Base-by-base conservation (phyloP, 2,888 invertebrate genomes). In the Lithosia quadra region DNA sequence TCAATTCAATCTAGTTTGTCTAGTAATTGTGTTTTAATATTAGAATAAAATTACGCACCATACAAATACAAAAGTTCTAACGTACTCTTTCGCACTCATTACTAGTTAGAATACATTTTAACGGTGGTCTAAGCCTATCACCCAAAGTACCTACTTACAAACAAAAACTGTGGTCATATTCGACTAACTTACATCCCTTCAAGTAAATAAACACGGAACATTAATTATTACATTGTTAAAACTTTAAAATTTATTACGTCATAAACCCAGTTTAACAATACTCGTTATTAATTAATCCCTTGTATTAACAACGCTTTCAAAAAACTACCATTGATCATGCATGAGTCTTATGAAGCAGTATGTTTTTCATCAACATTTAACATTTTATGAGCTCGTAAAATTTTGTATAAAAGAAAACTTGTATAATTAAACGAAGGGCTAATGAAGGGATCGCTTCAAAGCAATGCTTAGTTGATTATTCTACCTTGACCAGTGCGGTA, bases 201-300 rank as follows among this genome's bases (percentile, higher is more conserved):
- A 60, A 65, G 73, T 69, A 72, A 57, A 70, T 63, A 53, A 65
- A 69, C 63, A 28, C 28, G 34, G 58, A 63, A 57, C 55, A 69
- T 69, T 58, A 67, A 72, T 71, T 69, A 74, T 72, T 57, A 63
- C 63, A 67, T 49, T 60, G 64, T 70, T 71, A 71, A 80, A 73
- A 65, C 69, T 74, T 72, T 78, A 71, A 39, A 74, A 77, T 78
- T 77, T 79, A 75, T 75, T 67, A 73, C 68, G 66, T 79, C 75
- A 71, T 73, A 73, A 73, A 68, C 72, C 70, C 69, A 70, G 72
- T 74, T 67, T 70, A 75, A 75, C 71, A 68, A 68, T 74, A 73
- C 78, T 81, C 82, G 76, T 79, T 68, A 84, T 80, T 77, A 83
- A 83, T 82, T 80, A 77, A 83, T 77, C 72, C 70, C 63, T 65